Conservation (phyloP, 2,113 vertebrate genomes). For the Callorhinus ursinus region DNA sequence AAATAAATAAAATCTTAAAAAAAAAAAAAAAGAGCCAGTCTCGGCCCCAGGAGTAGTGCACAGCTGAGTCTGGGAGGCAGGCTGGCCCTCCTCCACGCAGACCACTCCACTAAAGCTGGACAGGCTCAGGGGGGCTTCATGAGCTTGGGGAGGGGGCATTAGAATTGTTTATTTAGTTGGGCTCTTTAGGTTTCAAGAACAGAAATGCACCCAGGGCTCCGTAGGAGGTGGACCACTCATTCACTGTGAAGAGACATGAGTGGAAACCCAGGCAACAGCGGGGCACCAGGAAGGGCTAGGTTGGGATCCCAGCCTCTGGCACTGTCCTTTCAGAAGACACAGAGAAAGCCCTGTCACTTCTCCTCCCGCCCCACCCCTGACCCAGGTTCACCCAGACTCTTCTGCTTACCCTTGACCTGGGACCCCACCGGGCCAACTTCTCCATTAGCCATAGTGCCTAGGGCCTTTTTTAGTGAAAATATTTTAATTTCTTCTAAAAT, state of each 20-base stretch:
- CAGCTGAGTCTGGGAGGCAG: not conserved
- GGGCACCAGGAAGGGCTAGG: not conserved
- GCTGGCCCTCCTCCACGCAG: not conserved
- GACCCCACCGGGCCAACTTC: not conserved
- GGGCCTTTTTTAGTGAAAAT: not conserved
- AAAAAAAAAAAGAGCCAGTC: not conserved
- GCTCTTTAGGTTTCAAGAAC: not conserved
- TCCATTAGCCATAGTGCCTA: not conserved
- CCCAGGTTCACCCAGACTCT: not conserved
- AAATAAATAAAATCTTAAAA: not conserved
- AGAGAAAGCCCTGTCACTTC: not conserved
- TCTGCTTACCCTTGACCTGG: not conserved
- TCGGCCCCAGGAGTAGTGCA: not conserved
- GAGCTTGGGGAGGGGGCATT: not conserved
- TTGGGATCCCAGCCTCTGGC: no score
- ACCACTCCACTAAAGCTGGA: not conserved
- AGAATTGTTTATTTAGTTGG: not conserved
- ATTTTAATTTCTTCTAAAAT: conserved; percentile 25
- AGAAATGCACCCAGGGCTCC: not conserved
- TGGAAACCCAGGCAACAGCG: not conserved
- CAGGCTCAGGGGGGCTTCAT: not conserved
- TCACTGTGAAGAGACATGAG: not conserved
- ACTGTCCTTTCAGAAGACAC: not conserved
- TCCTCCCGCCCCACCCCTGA: fast-evolving
- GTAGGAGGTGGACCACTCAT: not conserved